A percentile compares a stretch with the other conserved stretches of the same genome.
phyloP scores from a whole-genome alignment of 2,113 vertebrate species.

The Vidua chalybeata region DNA sequence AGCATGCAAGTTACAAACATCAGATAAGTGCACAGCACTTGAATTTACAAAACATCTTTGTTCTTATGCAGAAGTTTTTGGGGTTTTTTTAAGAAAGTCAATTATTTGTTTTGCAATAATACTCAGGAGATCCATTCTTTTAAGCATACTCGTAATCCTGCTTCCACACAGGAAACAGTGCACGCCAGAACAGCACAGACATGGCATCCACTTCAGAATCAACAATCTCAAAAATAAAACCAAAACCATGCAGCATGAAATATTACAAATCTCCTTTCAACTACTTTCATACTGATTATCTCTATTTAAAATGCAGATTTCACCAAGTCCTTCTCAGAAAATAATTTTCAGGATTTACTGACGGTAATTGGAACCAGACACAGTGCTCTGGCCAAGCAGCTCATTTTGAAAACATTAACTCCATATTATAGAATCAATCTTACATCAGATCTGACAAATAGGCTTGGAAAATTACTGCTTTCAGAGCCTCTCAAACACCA shows the following conservation, averaged over 20 bases:
- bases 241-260: background rate
- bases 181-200: background rate
- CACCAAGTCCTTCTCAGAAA: background rate
- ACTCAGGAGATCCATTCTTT: background rate
- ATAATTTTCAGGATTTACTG: background rate
- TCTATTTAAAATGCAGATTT: background rate
- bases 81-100: background rate
- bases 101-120: conserved; percentile 5
- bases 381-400: background rate
- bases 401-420: background rate
- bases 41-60: background rate
- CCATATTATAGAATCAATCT: background rate
- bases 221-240: background rate
- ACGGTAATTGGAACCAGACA: background rate
- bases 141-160: background rate
- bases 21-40: background rate
- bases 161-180: background rate
- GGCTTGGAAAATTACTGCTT: background rate
- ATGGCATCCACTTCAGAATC: background rate
- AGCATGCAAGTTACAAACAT: background rate
- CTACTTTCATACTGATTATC: background rate
- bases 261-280: background rate
- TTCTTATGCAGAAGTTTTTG: background rate
- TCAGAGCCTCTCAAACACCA: background rate
- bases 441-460: background rate